Conservation (phyloP, 2,888 invertebrate genomes). For the Tiliacea citrago region DNA sequence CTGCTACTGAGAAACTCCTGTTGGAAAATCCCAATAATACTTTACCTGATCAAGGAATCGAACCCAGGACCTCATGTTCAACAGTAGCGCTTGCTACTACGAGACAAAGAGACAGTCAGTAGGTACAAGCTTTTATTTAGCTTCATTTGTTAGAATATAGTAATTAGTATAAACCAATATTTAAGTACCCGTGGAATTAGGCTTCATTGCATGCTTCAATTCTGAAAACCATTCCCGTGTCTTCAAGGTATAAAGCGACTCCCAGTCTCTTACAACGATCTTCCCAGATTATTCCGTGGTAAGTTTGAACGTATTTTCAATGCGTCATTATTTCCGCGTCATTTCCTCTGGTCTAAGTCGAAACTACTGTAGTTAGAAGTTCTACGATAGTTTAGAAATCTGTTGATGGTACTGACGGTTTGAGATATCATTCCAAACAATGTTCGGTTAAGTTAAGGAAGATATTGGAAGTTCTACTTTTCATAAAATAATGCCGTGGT, state of each 20-base stretch:
- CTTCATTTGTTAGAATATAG: not conserved
- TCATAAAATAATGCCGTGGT: no score
- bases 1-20: not conserved
- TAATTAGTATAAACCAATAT: not conserved
- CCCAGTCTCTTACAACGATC: not conserved
- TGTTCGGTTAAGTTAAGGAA: not conserved
- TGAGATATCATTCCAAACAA: not conserved
- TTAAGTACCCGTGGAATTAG: not conserved
- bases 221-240: not conserved
- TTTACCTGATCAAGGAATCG: not conserved
- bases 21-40: not conserved
- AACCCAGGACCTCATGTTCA: not conserved
- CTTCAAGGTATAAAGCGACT: not conserved
- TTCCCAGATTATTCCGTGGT: conserved; percentile 6
- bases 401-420: not conserved
- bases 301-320: conserved; percentile 29
- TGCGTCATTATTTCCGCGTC: conserved; percentile 29
- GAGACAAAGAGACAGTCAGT: not conserved
- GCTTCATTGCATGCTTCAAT: not conserved
- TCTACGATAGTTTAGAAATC: conserved; percentile 38
- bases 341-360: conserved; percentile 23
- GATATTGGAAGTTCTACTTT: no score
- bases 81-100: not conserved
- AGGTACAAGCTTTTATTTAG: conserved; percentile 1
- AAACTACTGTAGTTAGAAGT: conserved; percentile 40